These are phyloP conservation scores for Macrophya annulata DNA, from an alignment of 2,888 invertebrate genomes.

Conservation along the genomic window DNA sequence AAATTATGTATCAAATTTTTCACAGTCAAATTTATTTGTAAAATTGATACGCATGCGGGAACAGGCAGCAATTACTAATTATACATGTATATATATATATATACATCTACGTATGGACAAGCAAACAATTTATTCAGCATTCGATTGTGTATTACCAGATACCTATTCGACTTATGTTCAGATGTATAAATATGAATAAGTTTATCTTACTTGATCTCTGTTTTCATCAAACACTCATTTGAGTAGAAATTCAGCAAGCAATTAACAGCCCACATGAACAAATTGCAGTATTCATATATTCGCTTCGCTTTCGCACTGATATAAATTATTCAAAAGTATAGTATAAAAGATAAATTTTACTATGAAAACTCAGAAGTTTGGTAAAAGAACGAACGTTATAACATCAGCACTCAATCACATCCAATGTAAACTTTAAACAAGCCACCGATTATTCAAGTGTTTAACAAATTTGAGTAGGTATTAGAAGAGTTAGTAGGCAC, in stretches of 20 bases:
- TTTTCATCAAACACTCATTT: neutral
- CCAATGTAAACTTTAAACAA: neutral
- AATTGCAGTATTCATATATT: neutral
- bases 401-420: neutral
- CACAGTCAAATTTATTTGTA: conserved; percentile 11
- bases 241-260: neutral
- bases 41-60: neutral
- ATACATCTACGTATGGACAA: neutral
- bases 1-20: conserved; percentile 15
- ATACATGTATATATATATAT: too few species aligned
- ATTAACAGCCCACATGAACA: neutral
- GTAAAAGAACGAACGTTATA: neutral
- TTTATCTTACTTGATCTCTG: neutral
- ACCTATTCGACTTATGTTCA: too few species aligned
- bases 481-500: neutral
- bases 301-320: neutral
- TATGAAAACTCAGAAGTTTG: neutral
- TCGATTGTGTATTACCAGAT: too few species aligned
- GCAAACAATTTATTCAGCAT: neutral
- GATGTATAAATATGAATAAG: neutral
- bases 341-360: neutral
- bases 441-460: conserved; percentile 28
- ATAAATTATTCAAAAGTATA: neutral
- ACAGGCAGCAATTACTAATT: conserved; percentile 7
- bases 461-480: conserved; percentile 15